Evolutionary conservation across 2,797 vertebrate genomes (phyloP), one percentile per base, ranked within the genome.

Genomic region (Yasuhikotakia modesta): DNA sequence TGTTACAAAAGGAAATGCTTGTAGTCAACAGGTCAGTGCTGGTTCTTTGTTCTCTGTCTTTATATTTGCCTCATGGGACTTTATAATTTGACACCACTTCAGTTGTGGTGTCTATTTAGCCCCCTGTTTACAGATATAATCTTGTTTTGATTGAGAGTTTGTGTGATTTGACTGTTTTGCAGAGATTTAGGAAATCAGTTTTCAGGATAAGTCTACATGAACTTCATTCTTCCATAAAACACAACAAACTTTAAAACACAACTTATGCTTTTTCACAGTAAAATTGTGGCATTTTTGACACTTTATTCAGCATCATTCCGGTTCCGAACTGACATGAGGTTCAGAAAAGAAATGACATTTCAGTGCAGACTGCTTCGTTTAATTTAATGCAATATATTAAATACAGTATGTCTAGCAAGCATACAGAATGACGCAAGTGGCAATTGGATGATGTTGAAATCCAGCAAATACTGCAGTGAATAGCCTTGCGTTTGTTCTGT

Each of bases 391-490:
- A 14, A 14, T 27, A 21, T 58, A 58, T 58, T 21, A 67, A 53
- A 21, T 12, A 17, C 19, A 57, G 21, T 57, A 24, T 57, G 19
- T 67, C 7, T 17, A 19, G 17, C 14, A 67, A 45, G 27, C 21
- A 82, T 71, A 83, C 8, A 70, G 66, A 48, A 79, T 73, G 79
- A 46, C 79, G 58, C 76, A 57, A 57, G 46, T 19, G 60, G 12
- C 60, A 71, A 73, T 58, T 60, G 58, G 32, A 77, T 67, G 74
- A 70, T 76, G 65, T 67, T 81, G 82, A 85, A 80, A 77, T 85
- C 84, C 55, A 58, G 65, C 84, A 86, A 87, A 86, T 86, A 86
- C 55, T 16, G 58, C 12, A 65, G 66, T 79, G 81, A 68, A 46
- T 69, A 71, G 71, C 79, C 76, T 50, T 0, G 61, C 68, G 73